Percentiles rank a stretch among this genome's conserved stretches.
phyloP scores from a whole-genome alignment of 2,888 invertebrate species.

The Oscheius myriophilus region DNA sequence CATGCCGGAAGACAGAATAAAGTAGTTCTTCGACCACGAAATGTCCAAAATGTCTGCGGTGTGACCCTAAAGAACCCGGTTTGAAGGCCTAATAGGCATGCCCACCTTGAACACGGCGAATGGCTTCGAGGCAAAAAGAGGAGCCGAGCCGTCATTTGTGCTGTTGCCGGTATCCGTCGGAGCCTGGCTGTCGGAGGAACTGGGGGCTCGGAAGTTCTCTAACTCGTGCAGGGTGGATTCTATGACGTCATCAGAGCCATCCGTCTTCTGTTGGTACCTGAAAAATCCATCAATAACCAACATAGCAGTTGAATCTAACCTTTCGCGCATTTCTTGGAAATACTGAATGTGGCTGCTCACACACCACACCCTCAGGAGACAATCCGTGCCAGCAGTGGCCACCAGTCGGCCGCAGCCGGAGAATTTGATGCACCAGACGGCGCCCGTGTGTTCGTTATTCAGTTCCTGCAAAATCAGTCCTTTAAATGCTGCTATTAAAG shows the following conservation, averaged over 20 bases:
- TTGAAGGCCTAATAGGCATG: too few relatives aligned
- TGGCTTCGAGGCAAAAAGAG: constrained; percentile 57
- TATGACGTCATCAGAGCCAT: constrained; percentile 37
- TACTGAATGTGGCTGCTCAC: constrained; percentile 87
- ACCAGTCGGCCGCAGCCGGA: constrained; percentile 87
- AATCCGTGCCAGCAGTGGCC: constrained; percentile 96
- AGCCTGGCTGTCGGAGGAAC: constrained; percentile 40
- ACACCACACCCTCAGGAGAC: constrained; percentile 92
- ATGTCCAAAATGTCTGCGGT: constrained; percentile 94
- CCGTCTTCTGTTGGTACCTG: constrained; percentile 44
- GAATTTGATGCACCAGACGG: constrained; percentile 99
- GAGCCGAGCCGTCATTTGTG: constrained; percentile 28
- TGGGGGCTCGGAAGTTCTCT: constrained; percentile 47
- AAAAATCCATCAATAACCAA: neutral
- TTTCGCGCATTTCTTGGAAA: constrained; percentile 94
- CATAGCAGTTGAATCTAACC: constrained; percentile 75
- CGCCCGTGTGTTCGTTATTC: constrained; percentile 83
- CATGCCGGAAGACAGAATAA: constrained; percentile 67
- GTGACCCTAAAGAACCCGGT: too few relatives aligned
- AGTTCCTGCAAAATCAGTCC: constrained; percentile 77
- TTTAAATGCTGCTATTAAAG: neutral
- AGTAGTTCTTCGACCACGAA: constrained; percentile 88
- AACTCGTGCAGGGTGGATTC: constrained; percentile 41
- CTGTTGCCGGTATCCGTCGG: neutral
- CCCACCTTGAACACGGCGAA: constrained; percentile 52